Evolutionary conservation across 2,797 vertebrate species (phyloP).

Genomic region (Cottoperca gobio): DNA sequence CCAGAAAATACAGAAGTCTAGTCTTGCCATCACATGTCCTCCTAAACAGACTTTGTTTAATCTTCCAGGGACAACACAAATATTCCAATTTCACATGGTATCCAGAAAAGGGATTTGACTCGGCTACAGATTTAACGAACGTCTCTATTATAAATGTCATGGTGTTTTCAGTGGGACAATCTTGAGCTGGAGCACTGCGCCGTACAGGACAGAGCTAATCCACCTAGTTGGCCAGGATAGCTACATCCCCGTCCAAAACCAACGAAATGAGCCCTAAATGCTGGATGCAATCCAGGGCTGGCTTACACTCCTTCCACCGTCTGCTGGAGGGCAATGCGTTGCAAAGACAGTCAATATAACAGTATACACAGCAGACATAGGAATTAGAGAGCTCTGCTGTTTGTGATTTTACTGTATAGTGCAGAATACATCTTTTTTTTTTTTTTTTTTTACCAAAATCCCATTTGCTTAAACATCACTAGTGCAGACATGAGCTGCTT

Average conservation of each 20-base stretch:
- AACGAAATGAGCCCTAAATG: constrained; percentile 62
- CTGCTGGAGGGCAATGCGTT: constrained; percentile 57
- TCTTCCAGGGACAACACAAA: background rate
- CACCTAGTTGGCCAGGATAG: constrained; percentile 59
- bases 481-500: background rate
- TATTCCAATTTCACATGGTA: constrained; percentile 1
- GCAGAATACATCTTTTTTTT: too few species aligned
- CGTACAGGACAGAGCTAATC: constrained; percentile 67
- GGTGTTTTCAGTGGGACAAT: constrained; percentile 49
- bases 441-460: too few species aligned
- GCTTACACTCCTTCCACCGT: constrained; percentile 54
- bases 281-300: constrained; percentile 56
- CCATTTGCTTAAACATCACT: constrained; percentile 5
- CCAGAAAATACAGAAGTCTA: background rate
- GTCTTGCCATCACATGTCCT: background rate
- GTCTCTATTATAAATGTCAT: constrained; percentile 43
- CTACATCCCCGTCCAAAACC: constrained; percentile 55
- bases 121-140: constrained; percentile 29
- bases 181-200: constrained; percentile 25
- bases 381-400: constrained; percentile 30
- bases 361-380: constrained; percentile 40
- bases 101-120: constrained; percentile 4
- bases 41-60: background rate
- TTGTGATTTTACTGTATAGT: constrained; percentile 29
- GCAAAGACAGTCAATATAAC: constrained; percentile 46